Evolutionary conservation across 2,888 invertebrate genomes (phyloP), one percentile per base, ranked within the genome.

Genomic region (Amphipyra tragopoginis): DNA sequence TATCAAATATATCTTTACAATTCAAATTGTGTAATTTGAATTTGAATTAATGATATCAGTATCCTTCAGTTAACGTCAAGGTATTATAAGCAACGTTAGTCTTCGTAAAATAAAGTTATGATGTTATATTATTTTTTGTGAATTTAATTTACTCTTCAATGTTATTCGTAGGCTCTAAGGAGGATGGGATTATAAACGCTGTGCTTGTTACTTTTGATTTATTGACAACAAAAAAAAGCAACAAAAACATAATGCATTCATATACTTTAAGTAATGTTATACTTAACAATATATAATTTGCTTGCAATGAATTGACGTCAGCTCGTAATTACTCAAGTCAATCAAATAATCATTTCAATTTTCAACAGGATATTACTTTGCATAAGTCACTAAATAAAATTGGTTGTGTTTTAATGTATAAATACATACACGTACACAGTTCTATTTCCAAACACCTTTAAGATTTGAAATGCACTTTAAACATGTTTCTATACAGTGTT

Each of bases 251-350:
- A 53, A 52, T 53, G 52, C 52, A 55, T 47, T 45, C n/a, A n/a
- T n/a, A n/a, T 15, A 39, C 48, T n/a, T 2, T 43, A n/a, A n/a
- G 42, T 45, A 62, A 51, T 50, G 14, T 21, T 53, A 21, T 2
- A 21, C 21, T 40, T 53, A 44, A 53, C 26, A 44, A 52, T 43
- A 54, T 9, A 34, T 45, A 57, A 61, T 64, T 42, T 49, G 53
- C 53, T 50, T 53, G 36, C 52, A 65, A 53, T 48, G 34, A 38
- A 61, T 50, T 77, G 75, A 80, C 78, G 75, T 68, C 67, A 77
- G 42, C 49, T 14, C n/a, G 21, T 5, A 56, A 63, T 63, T 52
- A 63, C 21, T 36, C 10, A 39, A 44, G 44, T 14, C 74, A 57
- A 69, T 79, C 52, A 72, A 72, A 67, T 72, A 59, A 71, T 76